Conservation (phyloP, 2,797 vertebrate species). For the Trachurus trachurus region DNA sequence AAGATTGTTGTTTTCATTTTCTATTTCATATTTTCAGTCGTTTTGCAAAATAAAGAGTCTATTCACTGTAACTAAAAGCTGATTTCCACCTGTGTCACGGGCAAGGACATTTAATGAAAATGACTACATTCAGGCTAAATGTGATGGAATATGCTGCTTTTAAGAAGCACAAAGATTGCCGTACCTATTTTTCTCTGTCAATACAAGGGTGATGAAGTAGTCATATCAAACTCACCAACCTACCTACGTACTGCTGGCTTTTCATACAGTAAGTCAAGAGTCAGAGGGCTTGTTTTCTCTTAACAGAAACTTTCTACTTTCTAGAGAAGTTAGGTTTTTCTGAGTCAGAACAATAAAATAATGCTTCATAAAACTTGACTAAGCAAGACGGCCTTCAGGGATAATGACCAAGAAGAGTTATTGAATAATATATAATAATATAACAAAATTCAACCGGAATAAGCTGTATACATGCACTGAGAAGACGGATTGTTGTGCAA, state of each 20-base stretch:
- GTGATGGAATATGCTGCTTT: background rate
- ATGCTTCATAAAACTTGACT: conserved; percentile 5
- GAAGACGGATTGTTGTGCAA: no score
- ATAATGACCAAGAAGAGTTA: conserved; percentile 12
- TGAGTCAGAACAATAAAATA: background rate
- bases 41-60: background rate
- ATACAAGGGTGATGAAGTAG: background rate
- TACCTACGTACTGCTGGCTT: background rate
- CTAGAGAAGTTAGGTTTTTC: conserved; percentile 22
- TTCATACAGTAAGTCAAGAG: conserved; percentile 19
- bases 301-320: conserved; percentile 30
- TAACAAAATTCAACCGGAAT: no score
- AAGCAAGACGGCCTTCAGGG: conserved; percentile 8
- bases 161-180: background rate
- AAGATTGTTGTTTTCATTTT: background rate
- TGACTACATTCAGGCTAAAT: conserved; percentile 12
- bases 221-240: background rate
- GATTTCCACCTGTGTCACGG: background rate
- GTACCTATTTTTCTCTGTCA: conserved; percentile 15
- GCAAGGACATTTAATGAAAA: conserved; percentile 32
- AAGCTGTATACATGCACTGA: no score
- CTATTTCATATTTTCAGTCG: background rate
- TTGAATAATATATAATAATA: background rate
- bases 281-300: conserved; percentile 35
- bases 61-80: background rate